Base-by-base conservation (phyloP, 2,797 vertebrate genomes). In the Picus viridis region DNA sequence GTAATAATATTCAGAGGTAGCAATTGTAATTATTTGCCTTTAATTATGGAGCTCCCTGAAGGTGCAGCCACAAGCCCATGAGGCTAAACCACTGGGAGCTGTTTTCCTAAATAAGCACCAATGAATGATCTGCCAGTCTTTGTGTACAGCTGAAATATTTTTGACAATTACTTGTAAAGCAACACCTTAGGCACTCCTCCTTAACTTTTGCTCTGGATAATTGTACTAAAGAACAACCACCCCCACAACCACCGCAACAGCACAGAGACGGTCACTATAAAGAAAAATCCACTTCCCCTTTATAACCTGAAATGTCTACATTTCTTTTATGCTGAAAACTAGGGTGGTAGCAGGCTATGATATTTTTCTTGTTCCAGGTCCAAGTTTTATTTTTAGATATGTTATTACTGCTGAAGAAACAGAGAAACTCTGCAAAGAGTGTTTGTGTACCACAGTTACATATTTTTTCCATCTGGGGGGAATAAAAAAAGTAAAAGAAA, bases 401-500 rank as follows among this genome's bases (percentile, higher is more conserved):
- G 0, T 89, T 94, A 95, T 95, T 96, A 93, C 69, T 90, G 58
- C 89, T 86, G 74, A 88, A 76, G 87, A 95, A 89, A 94, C 64
- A 93, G 90, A 91, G 91, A 75, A 93, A 92, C 81, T 93, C 95
- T 90, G 88, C 71, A 91, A 95, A 86, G 78, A 91, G 71, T 93
- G 75, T 94, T 94, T 96, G 83, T 82, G 18, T 62, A 92, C 86
- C 89, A 85, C 91, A 94, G 71, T 91, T 94, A 87, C 58, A 84
- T 86, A 91, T 82, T 96, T 97, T 96, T 83, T 95, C 95, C 96
- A 94, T 96, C 92, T 97, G 94, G 34, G 69, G 16, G 39, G 39
- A 2, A 74, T 74, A 96, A 93, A 75, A 96, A 93, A 91, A 89
- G 15, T 39, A 54, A 61, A 70, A 39, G 74, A 69, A 57, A 70